Base-by-base conservation (phyloP, 2,888 invertebrate genomes). In the Dyspetes luteomarginatus region DNA sequence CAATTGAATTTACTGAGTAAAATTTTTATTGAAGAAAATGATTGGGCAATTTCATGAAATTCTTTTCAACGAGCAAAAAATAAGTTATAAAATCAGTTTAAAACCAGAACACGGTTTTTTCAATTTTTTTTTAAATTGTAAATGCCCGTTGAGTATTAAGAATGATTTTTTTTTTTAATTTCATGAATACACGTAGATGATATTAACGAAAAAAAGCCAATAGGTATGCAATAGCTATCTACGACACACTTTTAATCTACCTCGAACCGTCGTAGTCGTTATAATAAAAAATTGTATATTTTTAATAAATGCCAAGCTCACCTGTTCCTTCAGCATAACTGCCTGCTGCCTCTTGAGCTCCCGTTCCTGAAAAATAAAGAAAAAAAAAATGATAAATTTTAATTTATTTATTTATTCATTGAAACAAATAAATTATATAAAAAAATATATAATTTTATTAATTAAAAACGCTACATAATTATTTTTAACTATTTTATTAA, bases 291-390 rank as follows among this genome's bases (percentile, higher is more conserved):
- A 45, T 5, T 28, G 19, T 3, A 72, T 65, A 69, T 56, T 28
- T 52, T 43, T 71, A 24, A 68, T 56, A 28, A 60, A 36, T 58
- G 52, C 71, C 26, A 79, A 81, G 91, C 93, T 93, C 94, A 97
- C 97, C 96, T 98, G 98, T 93, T 98, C 97, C 93, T 97, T 97
- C 86, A 97, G 93, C 90, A 97, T 94, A 84, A 97, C 95, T 65
- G 97, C 96, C 91, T 98, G 97, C 91, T 98, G 97, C 89, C 97
- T 94, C 93, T 98, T 97, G 90, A 97, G 93, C 93, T 98, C 98
- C 91, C 97, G 95, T 92, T 98, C 98, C 98, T 98, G 94, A 92
- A 93, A 93, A 87, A 87, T 80, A 71, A 62, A 17, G 19, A 58
- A 48, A 36, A 9, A 55, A 26, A 17, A 7, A 30, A 48, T 56